Percentiles rank a stretch among this genome's conserved stretches.
These are phyloP conservation scores for Meliscaeva auricollis DNA, from an alignment of 2,888 invertebrate species.

Conservation along the genomic window DNA sequence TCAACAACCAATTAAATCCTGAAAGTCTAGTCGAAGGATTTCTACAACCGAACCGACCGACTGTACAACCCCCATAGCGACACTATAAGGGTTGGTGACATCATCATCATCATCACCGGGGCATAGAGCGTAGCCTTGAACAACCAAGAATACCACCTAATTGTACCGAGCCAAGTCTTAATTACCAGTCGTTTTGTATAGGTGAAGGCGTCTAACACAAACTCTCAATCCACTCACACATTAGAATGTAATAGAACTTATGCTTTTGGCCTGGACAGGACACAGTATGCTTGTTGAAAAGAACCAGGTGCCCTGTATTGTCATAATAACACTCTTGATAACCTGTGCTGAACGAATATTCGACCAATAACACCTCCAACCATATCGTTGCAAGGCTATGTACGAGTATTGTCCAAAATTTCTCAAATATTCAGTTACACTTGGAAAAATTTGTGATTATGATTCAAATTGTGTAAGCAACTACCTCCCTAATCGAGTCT, in stretches of 20 bases:
- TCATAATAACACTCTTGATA: slow-evolving; percentile 32
- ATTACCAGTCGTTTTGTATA: slow-evolving; percentile 63
- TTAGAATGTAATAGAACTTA: slow-evolving; percentile 9
- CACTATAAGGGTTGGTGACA: slow-evolving; percentile 31
- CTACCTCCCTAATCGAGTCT: slow-evolving; percentile 35
- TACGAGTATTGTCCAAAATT: slow-evolving; percentile 9
- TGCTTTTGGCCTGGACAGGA: neutral
- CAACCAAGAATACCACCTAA: slow-evolving; percentile 58
- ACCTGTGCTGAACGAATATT: slow-evolving; percentile 12
- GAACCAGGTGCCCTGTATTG: slow-evolving; percentile 40
- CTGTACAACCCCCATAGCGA: neutral
- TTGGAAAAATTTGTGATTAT: slow-evolving; percentile 56
- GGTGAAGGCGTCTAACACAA: neutral
- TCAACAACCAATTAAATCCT: slow-evolving; percentile 68
- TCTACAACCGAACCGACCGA: neutral
- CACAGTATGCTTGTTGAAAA: slow-evolving; percentile 21
- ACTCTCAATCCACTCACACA: neutral
- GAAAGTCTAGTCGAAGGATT: slow-evolving; percentile 44
- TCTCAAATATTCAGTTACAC: slow-evolving; percentile 26
- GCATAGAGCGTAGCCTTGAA: slow-evolving; percentile 41
- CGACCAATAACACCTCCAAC: neutral
- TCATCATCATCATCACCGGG: slow-evolving; percentile 6
- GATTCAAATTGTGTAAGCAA: slow-evolving; percentile 41
- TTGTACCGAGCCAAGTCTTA: slow-evolving; percentile 60
- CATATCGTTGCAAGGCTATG: neutral